Evolutionary conservation across 30 jellyfish, hydroid and myxozoan species (phyloP).

Genomic region (Chrysaora quinquecirrha): DNA sequence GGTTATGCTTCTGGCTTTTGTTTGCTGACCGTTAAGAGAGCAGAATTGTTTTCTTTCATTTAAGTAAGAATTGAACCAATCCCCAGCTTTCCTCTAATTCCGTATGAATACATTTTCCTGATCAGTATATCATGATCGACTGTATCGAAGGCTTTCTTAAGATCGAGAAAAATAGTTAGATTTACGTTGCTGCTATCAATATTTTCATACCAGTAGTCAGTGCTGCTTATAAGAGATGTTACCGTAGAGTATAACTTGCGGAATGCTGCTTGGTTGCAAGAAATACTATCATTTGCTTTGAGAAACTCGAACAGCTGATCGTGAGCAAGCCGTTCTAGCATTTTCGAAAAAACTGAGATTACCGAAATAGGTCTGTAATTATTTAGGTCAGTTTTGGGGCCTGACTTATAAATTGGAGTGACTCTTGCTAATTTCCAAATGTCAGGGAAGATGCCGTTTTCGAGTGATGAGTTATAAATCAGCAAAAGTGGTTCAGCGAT

Average conservation of each 20-base stretch:
- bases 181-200: not conserved
- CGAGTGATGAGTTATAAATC: constrained; percentile 51
- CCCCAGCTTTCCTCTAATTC: constrained; percentile 51
- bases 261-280: constrained; percentile 50
- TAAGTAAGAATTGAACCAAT: constrained; percentile 29
- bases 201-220: constrained; percentile 22
- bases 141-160: constrained; percentile 24
- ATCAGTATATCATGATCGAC: constrained; percentile 34
- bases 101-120: constrained; percentile 23
- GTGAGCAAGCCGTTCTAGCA: constrained; percentile 54
- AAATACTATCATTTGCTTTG: constrained; percentile 10
- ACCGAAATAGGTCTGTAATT: constrained; percentile 54
- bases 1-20: constrained; percentile 11
- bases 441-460: constrained; percentile 41
- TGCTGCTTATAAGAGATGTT: constrained; percentile 15
- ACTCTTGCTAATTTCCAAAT: constrained; percentile 50
- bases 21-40: constrained; percentile 20
- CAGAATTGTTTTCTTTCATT: constrained; percentile 7
- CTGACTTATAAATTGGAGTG: constrained; percentile 49
- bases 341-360: constrained; percentile 40
- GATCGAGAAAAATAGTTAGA: constrained; percentile 11
- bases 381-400: constrained; percentile 44
- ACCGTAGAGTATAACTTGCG: not conserved
- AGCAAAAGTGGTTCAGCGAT: constrained; percentile 35
- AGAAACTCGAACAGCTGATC: constrained; percentile 59